Conservation (phyloP, 2,888 invertebrate species). For the Morinoia aosen region DNA sequence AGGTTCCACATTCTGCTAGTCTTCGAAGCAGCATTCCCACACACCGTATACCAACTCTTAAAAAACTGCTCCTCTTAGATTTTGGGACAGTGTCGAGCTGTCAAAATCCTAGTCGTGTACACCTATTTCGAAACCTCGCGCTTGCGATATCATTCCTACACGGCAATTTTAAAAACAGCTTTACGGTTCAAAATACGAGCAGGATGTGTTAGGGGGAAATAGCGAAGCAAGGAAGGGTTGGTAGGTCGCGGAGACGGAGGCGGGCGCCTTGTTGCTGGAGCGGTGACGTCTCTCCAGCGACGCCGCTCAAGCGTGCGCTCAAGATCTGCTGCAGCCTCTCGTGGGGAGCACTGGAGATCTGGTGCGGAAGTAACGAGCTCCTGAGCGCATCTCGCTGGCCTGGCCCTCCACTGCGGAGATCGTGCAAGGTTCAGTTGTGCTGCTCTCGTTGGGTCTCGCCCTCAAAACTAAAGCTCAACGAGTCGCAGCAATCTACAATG, state of each 20-base stretch:
- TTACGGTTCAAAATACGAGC: neutral
- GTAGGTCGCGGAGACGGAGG: neutral
- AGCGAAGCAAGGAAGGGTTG: conserved; percentile 4
- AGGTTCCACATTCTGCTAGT: too few species aligned
- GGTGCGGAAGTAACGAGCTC: conserved; percentile 40
- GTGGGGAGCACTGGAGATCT: neutral
- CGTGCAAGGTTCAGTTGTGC: neutral
- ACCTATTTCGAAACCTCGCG: too few species aligned
- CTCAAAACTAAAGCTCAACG: neutral
- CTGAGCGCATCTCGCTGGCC: neutral
- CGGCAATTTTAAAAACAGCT: neutral
- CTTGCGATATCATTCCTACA: neutral
- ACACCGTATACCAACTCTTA: too few species aligned
- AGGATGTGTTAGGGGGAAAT: neutral
- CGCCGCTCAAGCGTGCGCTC: conserved; percentile 34
- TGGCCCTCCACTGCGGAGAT: neutral
- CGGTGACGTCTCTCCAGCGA: neutral
- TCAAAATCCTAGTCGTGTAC: too few species aligned
- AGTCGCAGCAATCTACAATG: neutral
- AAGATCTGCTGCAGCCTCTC: neutral
- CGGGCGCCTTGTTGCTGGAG: neutral
- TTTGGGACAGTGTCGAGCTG: too few species aligned
- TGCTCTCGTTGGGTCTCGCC: neutral
- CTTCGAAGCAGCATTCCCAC: too few species aligned
- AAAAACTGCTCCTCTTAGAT: too few species aligned